Base-by-base conservation (phyloP, 2,113 vertebrate species). In the Melanostigma gelatinosum region DNA sequence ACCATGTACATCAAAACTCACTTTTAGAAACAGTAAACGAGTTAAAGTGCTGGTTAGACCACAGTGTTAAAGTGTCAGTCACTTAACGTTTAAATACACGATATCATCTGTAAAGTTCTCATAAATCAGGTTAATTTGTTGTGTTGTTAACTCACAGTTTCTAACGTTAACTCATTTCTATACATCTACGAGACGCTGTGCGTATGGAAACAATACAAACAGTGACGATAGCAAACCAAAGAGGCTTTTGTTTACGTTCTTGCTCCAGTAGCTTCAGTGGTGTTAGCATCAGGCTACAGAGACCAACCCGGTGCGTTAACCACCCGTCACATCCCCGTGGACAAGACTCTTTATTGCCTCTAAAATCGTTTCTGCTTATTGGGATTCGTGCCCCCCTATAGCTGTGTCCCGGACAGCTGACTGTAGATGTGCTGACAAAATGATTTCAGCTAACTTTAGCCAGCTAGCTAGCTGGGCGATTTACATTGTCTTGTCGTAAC, bases 181-280 rank as follows among this genome's bases (percentile, higher is more conserved):
- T 54, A 24, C 3, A 48, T n/a, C 34, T 24, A 64, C 2, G 8
- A 2, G 34, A 2, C 0, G 3, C 12, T 2, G n/a, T 13, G 44
- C 1, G 4, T 74, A 46, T 32, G 20, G 13, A 60, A 36, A 38
- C 57, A 22, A 18, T 15, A 48, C 40, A 52, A 8, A 60, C 32
- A 27, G 10, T 57, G 29, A 22, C 66, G 36, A 62, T 64, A 67
- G 50, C 75, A 29, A 55, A 54, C 79, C 48, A 40, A 32, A 54
- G 52, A 54, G 9, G 77, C 64, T 79, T 86, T 89, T 94, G 93
- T 93, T 94, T 94, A 94, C 89, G 87, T 94, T 92, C 87, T 42
- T 34, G 34, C 77, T 77, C 40, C 38, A 70, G 27, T 69, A 58
- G 82, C 64, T 73, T 78, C 72, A 65, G 22, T 16, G 24, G 29